Evolutionary conservation across 2,797 vertebrate genomes (phyloP).

Genomic region (Tolypeutes matacus): DNA sequence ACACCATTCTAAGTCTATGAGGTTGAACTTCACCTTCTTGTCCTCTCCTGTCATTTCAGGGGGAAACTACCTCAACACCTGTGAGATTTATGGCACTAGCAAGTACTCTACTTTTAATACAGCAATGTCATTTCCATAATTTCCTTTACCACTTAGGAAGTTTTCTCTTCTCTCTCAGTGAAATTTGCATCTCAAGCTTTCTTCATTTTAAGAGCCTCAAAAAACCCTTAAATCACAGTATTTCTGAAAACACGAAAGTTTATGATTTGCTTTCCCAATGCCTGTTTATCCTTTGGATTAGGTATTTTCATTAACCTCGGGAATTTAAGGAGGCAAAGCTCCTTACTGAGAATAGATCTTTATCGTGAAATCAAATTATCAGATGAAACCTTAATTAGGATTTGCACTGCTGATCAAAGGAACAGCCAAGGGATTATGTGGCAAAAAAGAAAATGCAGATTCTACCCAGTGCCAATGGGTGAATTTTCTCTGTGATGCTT

Average conservation of each 20-base stretch:
- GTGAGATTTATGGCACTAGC: constrained; percentile 41
- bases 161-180: constrained; percentile 72
- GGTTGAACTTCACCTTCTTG: constrained; percentile 9
- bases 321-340: constrained; percentile 77
- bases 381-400: constrained; percentile 80
- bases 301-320: constrained; percentile 75
- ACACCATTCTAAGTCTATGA: background rate
- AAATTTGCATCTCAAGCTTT: constrained; percentile 79
- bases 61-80: constrained; percentile 44
- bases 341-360: constrained; percentile 77
- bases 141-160: constrained; percentile 75
- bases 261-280: constrained; percentile 77
- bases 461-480: constrained; percentile 14
- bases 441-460: constrained; percentile 50
- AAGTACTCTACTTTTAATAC: constrained; percentile 53
- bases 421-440: constrained; percentile 75
- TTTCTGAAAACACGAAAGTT: constrained; percentile 78
- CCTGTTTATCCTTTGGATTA: constrained; percentile 80
- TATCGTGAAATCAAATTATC: constrained; percentile 78
- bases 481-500: constrained; percentile 67
- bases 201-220: constrained; percentile 68
- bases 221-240: constrained; percentile 71
- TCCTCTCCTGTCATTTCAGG: constrained; percentile 35
- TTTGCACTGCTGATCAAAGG: constrained; percentile 72
- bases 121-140: constrained; percentile 70